A percentile compares a stretch with the other conserved stretches of the same genome.
Evolutionary conservation across 1,140 invertebrate species (phyloP).

Genomic region (Pseudobourletiella spinata): DNA sequence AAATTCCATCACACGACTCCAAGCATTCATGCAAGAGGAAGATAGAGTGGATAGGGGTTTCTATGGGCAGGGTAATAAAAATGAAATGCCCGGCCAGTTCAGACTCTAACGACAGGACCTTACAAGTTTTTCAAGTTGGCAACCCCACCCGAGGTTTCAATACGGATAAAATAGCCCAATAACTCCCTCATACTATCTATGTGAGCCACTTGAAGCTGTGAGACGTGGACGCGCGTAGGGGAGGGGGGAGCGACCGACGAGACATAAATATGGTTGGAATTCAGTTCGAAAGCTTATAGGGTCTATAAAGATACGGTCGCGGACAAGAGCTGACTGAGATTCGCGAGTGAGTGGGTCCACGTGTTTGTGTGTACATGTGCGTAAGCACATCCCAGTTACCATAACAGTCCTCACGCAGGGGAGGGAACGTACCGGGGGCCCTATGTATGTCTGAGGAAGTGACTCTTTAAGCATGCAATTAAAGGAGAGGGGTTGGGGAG

Average conservation of each 20-base stretch:
- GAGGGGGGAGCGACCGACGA: too few relatives aligned
- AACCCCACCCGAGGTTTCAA: not conserved
- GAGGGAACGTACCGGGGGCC: not conserved
- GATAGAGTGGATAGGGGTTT: not conserved
- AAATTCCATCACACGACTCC: not conserved
- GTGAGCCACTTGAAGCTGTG: too few relatives aligned
- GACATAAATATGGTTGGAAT: too few relatives aligned
- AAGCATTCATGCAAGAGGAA: conserved; percentile 2
- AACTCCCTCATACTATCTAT: too few relatives aligned
- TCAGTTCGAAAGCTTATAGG: too few relatives aligned
- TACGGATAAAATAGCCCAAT: not conserved
- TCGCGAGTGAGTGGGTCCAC: too few relatives aligned
- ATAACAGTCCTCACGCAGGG: too few relatives aligned
- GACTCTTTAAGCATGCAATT: conserved; percentile 8
- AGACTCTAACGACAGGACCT: not conserved
- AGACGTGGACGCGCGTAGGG: too few relatives aligned
- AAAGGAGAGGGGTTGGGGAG: not conserved
- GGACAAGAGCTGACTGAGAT: too few relatives aligned
- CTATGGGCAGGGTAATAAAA: conserved; percentile 1
- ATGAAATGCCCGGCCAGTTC: conserved; percentile 1
- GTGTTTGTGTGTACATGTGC: too few relatives aligned
- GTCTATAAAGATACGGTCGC: too few relatives aligned
- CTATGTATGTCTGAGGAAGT: not conserved
- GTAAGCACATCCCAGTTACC: too few relatives aligned
- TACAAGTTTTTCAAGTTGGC: not conserved